A percentile compares a stretch with the other conserved stretches of the same genome.
Evolutionary conservation across 2,113 vertebrate species (phyloP).

Genomic region (Chloebia gouldiae): DNA sequence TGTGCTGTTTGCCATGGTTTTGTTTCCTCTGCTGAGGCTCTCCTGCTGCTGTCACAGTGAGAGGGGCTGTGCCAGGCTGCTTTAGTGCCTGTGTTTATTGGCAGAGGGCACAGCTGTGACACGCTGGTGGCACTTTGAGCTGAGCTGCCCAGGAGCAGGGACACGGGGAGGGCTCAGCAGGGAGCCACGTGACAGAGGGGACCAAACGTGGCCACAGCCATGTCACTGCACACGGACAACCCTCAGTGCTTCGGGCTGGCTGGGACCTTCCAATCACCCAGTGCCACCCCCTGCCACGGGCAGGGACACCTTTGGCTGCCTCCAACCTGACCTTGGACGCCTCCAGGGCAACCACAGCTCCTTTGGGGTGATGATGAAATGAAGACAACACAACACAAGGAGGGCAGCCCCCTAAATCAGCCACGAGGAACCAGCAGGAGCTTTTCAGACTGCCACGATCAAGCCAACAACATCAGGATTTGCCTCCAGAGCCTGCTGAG

Average conservation of each 20-base stretch:
- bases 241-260: fast-evolving
- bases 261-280: neutral
- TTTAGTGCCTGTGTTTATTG: fast-evolving
- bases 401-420: neutral
- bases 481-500: neutral
- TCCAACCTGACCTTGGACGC: neutral
- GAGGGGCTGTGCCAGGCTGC: neutral
- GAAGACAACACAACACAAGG: neutral
- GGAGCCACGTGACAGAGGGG: fast-evolving
- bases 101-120: neutral
- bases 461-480: neutral
- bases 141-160: neutral
- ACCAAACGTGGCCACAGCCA: fast-evolving
- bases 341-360: neutral
- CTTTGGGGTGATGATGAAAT: fast-evolving
- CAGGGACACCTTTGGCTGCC: neutral
- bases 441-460: neutral
- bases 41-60: neutral
- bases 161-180: neutral
- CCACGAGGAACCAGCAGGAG: fast-evolving
- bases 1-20: neutral
- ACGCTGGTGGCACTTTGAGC: fast-evolving
- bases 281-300: neutral
- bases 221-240: fast-evolving
- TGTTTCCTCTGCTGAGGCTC: neutral